Base-by-base conservation (phyloP, 2,113 vertebrate species). In the Stigmatopora argus region DNA sequence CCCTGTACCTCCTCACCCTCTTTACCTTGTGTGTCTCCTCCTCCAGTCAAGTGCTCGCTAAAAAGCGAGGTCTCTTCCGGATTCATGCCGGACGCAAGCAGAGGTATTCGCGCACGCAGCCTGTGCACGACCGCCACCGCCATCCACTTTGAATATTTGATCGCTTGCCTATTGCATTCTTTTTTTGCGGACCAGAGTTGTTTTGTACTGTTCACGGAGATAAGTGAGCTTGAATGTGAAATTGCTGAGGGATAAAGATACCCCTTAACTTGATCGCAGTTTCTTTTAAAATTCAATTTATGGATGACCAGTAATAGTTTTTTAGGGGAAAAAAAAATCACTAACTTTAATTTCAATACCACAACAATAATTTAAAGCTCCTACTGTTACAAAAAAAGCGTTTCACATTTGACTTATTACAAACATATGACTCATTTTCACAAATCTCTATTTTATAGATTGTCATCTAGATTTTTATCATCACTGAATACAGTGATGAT, bases 31-130 rank as follows among this genome's bases (percentile, higher is more conserved):
- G 92, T 92, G 86, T 92, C 80, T 92, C 91, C 91, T 78, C 53
- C 23, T 56, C 53, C 93, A 97, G 96, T 94, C 95, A 93, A 72
- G 89, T 95, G 87, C 87, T 94, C 91, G 94, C 90, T 93, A 96
- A 93, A 94, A 99, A 98, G 90, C 92, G 94, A 90, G 93, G 92
- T 94, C 91, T 98, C 94, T 98, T 97, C 94, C 90, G 91, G 92
- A 97, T 94, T 84, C 95, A 96, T 87, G 90, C 90, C 90, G 91
- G 93, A 74, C 94, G 95, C 94, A 98, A 95, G 93, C 86, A 92
- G 95, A 98, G 96, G 96, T 99, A 98, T 91, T 90, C 86, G 81
- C 68, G 85, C 26, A 31, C 88, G 72, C 56, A 75, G 82, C 86
- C 82, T 90, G 85, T 82, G 83, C 77, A 88, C 89, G 75, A 57